A percentile compares a stretch with the other conserved stretches of the same genome.
Conservation (phyloP, 2,113 vertebrate species). For the Anhinga rufa region DNA sequence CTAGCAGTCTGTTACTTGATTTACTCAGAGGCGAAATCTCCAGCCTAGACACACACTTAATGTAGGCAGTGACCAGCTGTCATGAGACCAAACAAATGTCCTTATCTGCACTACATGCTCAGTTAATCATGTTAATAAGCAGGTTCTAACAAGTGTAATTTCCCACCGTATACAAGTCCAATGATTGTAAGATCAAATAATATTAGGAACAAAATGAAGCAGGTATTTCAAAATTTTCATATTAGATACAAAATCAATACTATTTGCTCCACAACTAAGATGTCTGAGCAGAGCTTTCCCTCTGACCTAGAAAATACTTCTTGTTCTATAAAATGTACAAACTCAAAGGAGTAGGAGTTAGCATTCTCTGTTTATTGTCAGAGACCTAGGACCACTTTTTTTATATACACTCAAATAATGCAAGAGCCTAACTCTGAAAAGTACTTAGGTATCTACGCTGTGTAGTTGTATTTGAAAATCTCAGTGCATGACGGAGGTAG, state of each 20-base stretch:
- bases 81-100: background rate
- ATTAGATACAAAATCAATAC: background rate
- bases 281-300: background rate
- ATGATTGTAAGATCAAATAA: background rate
- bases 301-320: background rate
- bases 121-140: background rate
- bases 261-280: background rate
- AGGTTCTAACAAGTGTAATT: background rate
- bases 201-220: background rate
- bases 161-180: background rate
- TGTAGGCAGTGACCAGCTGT: background rate
- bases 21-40: background rate
- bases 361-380: background rate
- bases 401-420: background rate
- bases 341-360: background rate
- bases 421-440: background rate
- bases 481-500: rapidly evolving
- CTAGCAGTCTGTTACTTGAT: background rate
- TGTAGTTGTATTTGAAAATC: background rate
- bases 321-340: background rate
- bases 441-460: background rate
- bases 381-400: background rate
- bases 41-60: background rate
- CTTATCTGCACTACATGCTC: background rate
- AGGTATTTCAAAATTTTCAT: background rate